Conservation (phyloP, 2,888 invertebrate genomes). For the Leucania comma region DNA sequence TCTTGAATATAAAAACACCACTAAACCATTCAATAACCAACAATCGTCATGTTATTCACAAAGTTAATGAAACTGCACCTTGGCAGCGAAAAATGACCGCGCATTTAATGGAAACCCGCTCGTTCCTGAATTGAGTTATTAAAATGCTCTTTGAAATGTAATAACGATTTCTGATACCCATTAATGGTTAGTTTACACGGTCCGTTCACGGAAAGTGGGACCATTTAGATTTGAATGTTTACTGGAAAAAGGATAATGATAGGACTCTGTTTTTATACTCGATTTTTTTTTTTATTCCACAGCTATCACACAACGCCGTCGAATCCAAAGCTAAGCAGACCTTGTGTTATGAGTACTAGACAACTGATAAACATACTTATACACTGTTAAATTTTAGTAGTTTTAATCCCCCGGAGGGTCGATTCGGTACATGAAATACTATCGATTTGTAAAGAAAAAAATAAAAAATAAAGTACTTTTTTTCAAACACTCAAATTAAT, state of each 20-base stretch:
- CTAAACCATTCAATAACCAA: constrained; percentile 71
- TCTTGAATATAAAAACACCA: too few species aligned
- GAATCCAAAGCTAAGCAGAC: too few species aligned
- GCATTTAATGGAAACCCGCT: constrained; percentile 71
- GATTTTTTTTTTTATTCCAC: too few species aligned
- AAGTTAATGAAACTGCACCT: constrained; percentile 73
- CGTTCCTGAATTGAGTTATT: constrained; percentile 77
- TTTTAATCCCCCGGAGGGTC: too few species aligned
- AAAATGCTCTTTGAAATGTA: constrained; percentile 80
- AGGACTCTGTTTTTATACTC: constrained; percentile 18
- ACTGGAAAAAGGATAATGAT: constrained; percentile 28
- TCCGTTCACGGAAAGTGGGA: constrained; percentile 41
- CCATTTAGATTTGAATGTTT: constrained; percentile 46
- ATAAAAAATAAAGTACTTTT: too few species aligned
- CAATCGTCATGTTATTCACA: constrained; percentile 76
- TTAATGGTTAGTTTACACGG: constrained; percentile 65
- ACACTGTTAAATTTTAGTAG: too few species aligned
- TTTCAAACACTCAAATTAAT: too few species aligned
- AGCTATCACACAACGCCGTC: too few species aligned
- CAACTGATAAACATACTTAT: too few species aligned
- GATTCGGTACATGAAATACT: too few species aligned
- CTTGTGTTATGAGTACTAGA: too few species aligned
- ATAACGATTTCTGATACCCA: constrained; percentile 71
- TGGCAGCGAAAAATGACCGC: constrained; percentile 80
- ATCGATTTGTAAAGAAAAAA: too few species aligned